Base-by-base conservation (phyloP, 2,113 vertebrate species). In the Rhinolophus sinicus region DNA sequence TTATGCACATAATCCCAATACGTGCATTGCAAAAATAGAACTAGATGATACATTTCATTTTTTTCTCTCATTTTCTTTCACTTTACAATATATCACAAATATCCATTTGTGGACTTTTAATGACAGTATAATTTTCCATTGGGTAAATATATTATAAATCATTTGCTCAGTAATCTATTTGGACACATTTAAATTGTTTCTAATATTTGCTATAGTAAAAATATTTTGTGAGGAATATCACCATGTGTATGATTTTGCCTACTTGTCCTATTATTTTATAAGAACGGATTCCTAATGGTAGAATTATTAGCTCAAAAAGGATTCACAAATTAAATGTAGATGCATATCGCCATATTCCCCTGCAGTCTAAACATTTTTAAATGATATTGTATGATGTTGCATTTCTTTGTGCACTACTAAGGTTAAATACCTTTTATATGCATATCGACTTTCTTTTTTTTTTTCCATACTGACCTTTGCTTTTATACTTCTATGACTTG, bases 181-280 rank as follows among this genome's bases (percentile, higher is more conserved):
- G 38, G 60, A 86, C 4, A 60, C 5, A 60, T 35, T 81, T 70
- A 50, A 38, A 65, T 75, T 90, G 19, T 81, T 60, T 85, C 58
- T 67, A 73, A 52, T 44, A 47, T 82, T 50, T 8, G 8, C 18
- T 52, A 33, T 56, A 76, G 73, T 78, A 86, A 86, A 86, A 87
- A 91, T 67, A 93, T 28, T 50, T 8, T 62, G 13, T 94, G 28
- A 94, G 52, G 60, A 88, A 62, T 88, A 88, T 77, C 52, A 83
- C 10, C 8, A n/a, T 44, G 24, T 76, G 44, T 21, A 12, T 3
- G 11, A 77, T 33, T 76, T 91, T 76, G 16, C 28, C 60, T 87
- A 65, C 12, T 62, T 82, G 10, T 13, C 44, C 40, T 44, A 18
- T 44, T 92, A 28, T 75, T 90, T 94, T 75, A 76, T 56, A 82